Conservation (phyloP, 2,888 invertebrate genomes). For the Ichneumoninae sp. region DNA sequence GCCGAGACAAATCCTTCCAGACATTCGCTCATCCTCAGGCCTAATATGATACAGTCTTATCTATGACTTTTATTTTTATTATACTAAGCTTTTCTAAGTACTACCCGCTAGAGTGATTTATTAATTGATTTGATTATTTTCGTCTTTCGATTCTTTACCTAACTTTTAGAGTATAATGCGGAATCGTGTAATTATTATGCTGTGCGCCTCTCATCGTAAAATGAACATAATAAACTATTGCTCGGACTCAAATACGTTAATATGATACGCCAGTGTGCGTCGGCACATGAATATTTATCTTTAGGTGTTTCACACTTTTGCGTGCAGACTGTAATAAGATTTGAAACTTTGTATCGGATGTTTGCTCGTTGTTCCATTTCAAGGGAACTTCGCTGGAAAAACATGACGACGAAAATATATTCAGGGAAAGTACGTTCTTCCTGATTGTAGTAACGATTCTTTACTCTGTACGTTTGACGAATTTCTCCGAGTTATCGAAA, state of each 20-base stretch:
- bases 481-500: background rate
- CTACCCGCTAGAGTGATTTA: slow-evolving; percentile 54
- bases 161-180: background rate
- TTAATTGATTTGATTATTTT: slow-evolving; percentile 68
- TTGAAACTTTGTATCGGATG: background rate
- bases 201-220: background rate
- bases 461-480: background rate
- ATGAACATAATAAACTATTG: background rate
- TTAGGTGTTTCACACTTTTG: background rate
- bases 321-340: background rate
- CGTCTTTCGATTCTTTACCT: background rate
- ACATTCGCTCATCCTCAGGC: slow-evolving; percentile 83
- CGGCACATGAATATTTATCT: background rate
- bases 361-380: background rate
- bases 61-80: slow-evolving; percentile 80
- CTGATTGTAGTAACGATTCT: background rate
- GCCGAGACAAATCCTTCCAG: slow-evolving; percentile 83
- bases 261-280: background rate
- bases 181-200: background rate
- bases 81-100: slow-evolving; percentile 73
- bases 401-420: background rate
- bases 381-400: background rate
- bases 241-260: background rate
- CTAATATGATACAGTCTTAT: slow-evolving; percentile 82
- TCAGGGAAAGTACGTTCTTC: background rate